Evolutionary conservation across 2,113 vertebrate genomes (phyloP).

Genomic region (Sorex fumeus): DNA sequence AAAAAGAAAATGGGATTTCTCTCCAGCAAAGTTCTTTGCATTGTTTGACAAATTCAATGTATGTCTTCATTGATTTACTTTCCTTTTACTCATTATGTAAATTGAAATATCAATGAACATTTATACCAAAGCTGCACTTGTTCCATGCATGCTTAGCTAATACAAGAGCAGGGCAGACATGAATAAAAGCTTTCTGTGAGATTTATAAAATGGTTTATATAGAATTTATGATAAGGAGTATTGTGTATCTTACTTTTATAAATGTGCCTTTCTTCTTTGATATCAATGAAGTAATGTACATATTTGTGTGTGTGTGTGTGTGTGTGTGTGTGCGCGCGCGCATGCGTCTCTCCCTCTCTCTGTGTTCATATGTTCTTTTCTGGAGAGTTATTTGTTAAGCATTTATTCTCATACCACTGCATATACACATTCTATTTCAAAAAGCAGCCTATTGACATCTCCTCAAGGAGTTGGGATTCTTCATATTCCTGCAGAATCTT

Average conservation of each 20-base stretch:
- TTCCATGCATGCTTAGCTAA: background rate
- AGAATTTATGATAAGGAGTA: constrained; percentile 6
- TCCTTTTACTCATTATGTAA: constrained; percentile 27
- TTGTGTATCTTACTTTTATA: constrained; percentile 30
- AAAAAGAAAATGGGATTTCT: background rate
- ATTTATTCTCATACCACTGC: background rate
- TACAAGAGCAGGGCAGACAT: background rate
- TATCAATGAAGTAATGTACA: constrained; percentile 1
- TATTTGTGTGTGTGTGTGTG: background rate
- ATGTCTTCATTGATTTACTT: constrained; percentile 39
- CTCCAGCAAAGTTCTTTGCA: constrained; percentile 14
- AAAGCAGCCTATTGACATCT: background rate
- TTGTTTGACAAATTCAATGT: background rate
- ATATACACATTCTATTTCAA: constrained; percentile 26
- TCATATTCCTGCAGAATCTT: constrained; percentile 23
- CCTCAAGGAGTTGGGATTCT: background rate
- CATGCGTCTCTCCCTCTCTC: too few relatives aligned
- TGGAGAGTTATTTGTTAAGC: background rate
- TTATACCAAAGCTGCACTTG: background rate
- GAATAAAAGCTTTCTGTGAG: constrained; percentile 26
- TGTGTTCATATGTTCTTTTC: background rate
- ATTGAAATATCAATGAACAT: background rate
- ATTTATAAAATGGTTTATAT: background rate
- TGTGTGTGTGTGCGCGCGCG: too few relatives aligned
- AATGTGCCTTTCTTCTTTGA: background rate